Evolutionary conservation across 2,888 invertebrate species (phyloP), one percentile per base, ranked within the genome.

Genomic region (Callimorpha dominula): DNA sequence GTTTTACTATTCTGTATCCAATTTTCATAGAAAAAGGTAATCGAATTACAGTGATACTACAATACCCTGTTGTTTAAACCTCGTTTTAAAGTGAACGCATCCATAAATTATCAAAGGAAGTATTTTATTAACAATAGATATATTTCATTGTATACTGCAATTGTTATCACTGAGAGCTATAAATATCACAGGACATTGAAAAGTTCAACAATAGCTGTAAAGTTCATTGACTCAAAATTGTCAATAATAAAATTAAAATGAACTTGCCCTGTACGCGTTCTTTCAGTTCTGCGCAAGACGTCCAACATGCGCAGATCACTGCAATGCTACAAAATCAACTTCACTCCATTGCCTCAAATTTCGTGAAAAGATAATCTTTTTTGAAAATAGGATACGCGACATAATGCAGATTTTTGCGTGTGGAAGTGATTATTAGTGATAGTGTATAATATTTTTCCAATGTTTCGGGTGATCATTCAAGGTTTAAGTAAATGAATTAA

Each of bases 261-360:
- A 90, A 87, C 84, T 84, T 79, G 81, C 80, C 76, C 78, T 73
- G 82, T 85, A 80, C 72, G 64, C 74, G 83, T 77, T 89, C 85
- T 85, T 83, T 89, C 87, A 83, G 88, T 87, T 88, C 90, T 95
- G 95, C 95, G 95, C 95, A 94, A 88, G 88, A 86, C 86, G 83
- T 86, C 83, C 89, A 89, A 91, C 94, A 94, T 95, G 95, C 95
- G 95, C 95, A 94, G 91, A 92, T 90, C 91, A 91, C 95, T 92
- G 95, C 95, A 95, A 86, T 94, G 94, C 94, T 91, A 93, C 94
- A 94, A 93, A 93, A 90, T 90, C 89, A 93, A 94, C 92, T 93
- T 93, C 91, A 91, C 89, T 89, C 87, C 85, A 88, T 90, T 86
- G 86, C 85, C 86, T 87, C 81, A 85, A 86, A 86, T 87, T 88